Conservation (phyloP, 2,888 invertebrate species). For the Mythimna pallens region DNA sequence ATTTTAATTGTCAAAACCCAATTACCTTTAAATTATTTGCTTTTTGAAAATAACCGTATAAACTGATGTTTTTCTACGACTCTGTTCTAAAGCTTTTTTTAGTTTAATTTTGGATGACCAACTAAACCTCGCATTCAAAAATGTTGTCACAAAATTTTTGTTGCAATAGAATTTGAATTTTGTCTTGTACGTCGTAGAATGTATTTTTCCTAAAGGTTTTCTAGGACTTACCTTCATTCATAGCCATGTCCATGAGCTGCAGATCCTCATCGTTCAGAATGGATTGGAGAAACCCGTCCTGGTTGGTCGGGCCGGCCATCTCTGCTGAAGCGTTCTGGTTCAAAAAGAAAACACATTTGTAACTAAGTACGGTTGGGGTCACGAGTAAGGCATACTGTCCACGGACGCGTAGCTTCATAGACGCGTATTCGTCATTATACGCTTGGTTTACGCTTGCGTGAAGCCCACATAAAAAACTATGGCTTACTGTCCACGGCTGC, state of each 20-base stretch:
- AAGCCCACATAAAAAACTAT: too few relatives aligned
- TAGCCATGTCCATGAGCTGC: constrained; percentile 97
- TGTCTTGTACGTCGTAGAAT: background rate
- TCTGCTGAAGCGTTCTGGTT: constrained; percentile 80
- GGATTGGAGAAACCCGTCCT: constrained; percentile 96
- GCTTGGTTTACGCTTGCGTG: too few relatives aligned
- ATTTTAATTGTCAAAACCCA: too few relatives aligned
- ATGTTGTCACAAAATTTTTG: background rate
- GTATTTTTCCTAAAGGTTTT: background rate
- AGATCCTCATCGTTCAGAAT: constrained; percentile 97
- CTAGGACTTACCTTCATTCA: constrained; percentile 94
- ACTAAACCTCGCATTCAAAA: background rate
- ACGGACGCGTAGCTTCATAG: too few relatives aligned
- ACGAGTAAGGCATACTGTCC: too few relatives aligned
- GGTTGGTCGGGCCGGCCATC: constrained; percentile 91
- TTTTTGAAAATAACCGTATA: too few relatives aligned
- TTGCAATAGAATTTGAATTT: background rate
- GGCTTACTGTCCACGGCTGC: too few relatives aligned
- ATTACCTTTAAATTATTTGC: too few relatives aligned
- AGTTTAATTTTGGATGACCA: too few relatives aligned
- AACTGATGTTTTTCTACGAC: too few relatives aligned
- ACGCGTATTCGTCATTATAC: too few relatives aligned
- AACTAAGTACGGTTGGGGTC: background rate
- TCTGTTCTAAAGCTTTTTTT: too few relatives aligned
- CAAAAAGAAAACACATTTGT: background rate